Evolutionary conservation across 1,140 invertebrate species (phyloP).

Genomic region (Rhagoletis zephyria): DNA sequence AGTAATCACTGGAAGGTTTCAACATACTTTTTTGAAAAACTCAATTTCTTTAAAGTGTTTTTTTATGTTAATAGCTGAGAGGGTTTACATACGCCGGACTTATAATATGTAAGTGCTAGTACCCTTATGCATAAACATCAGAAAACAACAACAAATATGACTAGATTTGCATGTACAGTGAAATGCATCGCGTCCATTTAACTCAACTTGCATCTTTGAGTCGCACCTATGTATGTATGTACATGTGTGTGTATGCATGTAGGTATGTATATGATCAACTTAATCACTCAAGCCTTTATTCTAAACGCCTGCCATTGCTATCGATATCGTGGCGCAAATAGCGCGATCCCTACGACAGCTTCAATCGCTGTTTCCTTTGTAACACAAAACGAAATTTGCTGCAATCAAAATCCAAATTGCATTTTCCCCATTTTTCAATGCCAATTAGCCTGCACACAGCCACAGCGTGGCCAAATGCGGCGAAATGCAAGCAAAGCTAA

Average conservation of each 20-base stretch:
- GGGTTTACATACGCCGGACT: no score
- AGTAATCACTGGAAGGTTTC: no score
- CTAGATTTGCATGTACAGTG: background rate
- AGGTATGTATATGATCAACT: background rate
- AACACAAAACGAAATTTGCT: conserved; percentile 4
- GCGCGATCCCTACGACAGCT: no score
- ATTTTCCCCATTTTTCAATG: background rate
- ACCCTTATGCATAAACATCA: background rate
- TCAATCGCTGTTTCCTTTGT: no score
- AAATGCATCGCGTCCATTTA: background rate
- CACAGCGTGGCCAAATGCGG: background rate
- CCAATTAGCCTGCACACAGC: background rate
- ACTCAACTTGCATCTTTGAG: background rate
- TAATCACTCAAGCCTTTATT: background rate
- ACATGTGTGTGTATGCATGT: background rate
- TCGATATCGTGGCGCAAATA: background rate
- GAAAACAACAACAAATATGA: background rate
- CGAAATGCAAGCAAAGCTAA: conserved; percentile 5
- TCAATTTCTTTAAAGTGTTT: background rate
- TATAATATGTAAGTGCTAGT: no score
- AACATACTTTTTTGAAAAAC: background rate
- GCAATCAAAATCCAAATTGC: conserved; percentile 35
- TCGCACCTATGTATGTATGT: background rate
- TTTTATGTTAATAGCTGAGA: background rate
- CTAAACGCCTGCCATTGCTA: background rate